These are phyloP conservation scores for Diadophis punctatus DNA, from an alignment of 2,113 vertebrate genomes.

Conservation along the genomic window DNA sequence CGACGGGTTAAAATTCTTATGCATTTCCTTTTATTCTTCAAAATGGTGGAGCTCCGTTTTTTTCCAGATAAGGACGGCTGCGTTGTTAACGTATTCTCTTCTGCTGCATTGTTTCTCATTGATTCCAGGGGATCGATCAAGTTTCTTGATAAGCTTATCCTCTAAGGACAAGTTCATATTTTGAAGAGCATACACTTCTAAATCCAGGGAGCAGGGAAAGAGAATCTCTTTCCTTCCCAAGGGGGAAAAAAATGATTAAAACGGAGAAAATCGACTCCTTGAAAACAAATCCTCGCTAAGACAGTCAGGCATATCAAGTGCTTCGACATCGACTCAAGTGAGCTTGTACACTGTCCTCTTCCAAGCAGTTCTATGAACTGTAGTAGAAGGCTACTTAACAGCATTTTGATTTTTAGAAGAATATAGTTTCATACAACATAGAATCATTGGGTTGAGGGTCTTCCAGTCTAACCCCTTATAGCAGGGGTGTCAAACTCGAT, in stretches of 20 bases:
- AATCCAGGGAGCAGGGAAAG: too few species aligned
- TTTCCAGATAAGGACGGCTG: neutral
- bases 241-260: neutral
- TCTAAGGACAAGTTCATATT: neutral
- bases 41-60: neutral
- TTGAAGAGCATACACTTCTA: neutral
- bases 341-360: neutral
- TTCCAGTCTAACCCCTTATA: neutral
- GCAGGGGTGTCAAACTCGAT: neutral
- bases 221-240: neutral
- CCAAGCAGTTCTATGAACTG: neutral
- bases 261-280: neutral
- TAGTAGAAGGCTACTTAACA: too few species aligned
- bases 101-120: neutral
- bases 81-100: neutral
- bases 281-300: neutral
- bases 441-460: neutral
- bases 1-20: neutral
- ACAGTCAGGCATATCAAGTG: neutral
- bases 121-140: neutral
- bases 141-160: neutral
- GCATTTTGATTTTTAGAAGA: neutral
- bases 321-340: neutral
- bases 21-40: neutral
- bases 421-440: neutral